Evolutionary conservation across 1,140 invertebrate genomes (phyloP), one percentile per base, ranked within the genome.

Genomic region (Augochlora pura): DNA sequence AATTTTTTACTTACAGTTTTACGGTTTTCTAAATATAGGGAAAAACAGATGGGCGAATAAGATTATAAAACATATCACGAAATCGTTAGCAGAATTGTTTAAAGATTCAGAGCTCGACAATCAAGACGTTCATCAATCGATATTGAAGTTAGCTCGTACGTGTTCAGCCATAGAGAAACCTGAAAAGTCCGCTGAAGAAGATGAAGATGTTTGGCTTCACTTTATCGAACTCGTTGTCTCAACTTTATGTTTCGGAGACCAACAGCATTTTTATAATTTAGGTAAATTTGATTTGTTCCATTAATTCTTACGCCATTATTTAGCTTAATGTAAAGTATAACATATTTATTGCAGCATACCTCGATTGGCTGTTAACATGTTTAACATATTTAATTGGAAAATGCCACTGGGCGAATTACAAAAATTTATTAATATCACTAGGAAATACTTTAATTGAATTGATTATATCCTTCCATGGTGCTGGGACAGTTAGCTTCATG

Each of bases 191-290:
- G 63, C 76, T 10, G 68, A 85, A 1, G 73, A 89, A 66, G 68
- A 85, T 5, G 82, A 87, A 32, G 75, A 85, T 46, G 80, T 84
- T 16, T 90, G 90, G 88, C 90, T 91, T 23, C 84, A 71, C 73
- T 90, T 92, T 68, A 83, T 92, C 14, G 86, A 91, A 69, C 85
- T 91, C 25, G 76, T 91, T 32, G 86, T 91, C 18, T 88, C 88
- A 9, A 91, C 90, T 80, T 83, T 92, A 21, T 89, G 87, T 63
- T 89, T 86, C 21, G 90, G 89, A 25, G 90, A 91, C 77, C 91
- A 91, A 39, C 92, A 94, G 80, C 91, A 94, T 83, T 94, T 94
- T 86, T 94, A 94, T 81, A 94, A 94, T 87, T 88, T 94, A 70
- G 93, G 94, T 94, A 7, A 25, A 57, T 68, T 62, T 77, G 18